A percentile compares a stretch with the other conserved stretches of the same genome.
Evolutionary conservation across 2,113 vertebrate species (phyloP).

Genomic region (Columbina picui): DNA sequence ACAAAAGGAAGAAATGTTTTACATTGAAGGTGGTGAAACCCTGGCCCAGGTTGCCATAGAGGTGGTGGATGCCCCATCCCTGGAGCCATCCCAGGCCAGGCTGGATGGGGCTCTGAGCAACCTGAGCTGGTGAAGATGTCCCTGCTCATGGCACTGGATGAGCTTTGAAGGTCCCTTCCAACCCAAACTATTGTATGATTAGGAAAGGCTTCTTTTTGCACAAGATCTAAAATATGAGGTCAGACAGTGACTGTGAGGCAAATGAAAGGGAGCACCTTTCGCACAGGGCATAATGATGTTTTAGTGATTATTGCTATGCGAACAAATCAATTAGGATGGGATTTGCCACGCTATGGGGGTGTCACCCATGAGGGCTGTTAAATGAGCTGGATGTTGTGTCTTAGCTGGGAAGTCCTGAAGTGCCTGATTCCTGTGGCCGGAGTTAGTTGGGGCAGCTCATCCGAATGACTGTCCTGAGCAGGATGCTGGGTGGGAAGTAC

Average conservation of each 20-base stretch:
- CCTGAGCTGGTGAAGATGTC: no score
- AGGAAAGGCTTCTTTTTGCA: background rate
- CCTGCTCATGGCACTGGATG: no score
- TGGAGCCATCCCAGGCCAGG: no score
- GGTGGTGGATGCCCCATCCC: no score
- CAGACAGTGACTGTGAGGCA: fast-evolving
- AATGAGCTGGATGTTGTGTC: no score
- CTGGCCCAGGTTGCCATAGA: no score
- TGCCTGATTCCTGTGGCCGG: background rate
- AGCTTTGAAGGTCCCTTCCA: no score
- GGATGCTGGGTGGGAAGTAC: background rate
- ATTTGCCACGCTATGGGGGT: background rate
- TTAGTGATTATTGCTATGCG: background rate
- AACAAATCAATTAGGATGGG: background rate
- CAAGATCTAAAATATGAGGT: background rate
- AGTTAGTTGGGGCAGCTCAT: background rate
- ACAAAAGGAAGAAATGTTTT: no score
- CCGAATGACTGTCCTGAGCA: background rate
- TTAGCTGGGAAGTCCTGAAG: background rate
- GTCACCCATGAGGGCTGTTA: background rate
- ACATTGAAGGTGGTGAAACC: no score
- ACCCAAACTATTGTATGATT: no score
- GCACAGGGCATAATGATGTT: fast-evolving
- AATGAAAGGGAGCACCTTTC: background rate
- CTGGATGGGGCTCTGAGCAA: no score